Evolutionary conservation across 2,888 invertebrate species (phyloP).

Genomic region (Heliconius ethilla): DNA sequence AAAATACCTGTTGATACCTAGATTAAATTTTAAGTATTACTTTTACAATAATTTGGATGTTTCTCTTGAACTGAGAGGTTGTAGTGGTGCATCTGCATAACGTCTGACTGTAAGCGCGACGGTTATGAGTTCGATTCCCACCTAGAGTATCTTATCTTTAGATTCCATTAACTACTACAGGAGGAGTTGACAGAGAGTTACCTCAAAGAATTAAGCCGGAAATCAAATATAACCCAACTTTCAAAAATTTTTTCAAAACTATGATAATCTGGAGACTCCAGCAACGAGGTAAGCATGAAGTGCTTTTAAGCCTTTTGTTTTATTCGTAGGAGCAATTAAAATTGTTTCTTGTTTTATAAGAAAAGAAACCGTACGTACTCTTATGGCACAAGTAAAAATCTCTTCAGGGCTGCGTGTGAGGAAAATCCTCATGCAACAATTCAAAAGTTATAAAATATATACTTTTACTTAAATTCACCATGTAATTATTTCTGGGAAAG

Average conservation of each 20-base stretch:
- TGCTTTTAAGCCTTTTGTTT: slow-evolving; percentile 25
- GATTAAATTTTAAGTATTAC: background rate
- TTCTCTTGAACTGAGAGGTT: background rate
- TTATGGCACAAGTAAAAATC: background rate
- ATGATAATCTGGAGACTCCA: slow-evolving; percentile 12
- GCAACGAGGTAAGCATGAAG: slow-evolving; percentile 16
- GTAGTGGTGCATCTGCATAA: too few species aligned
- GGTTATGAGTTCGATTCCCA: too few species aligned
- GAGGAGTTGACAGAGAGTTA: too few species aligned
- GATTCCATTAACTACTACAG: too few species aligned
- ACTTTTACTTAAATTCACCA: background rate
- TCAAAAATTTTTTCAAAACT: background rate
- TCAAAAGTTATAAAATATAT: background rate
- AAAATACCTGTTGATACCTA: background rate
- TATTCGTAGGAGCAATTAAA: slow-evolving; percentile 29
- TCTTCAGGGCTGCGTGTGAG: slow-evolving; percentile 11
- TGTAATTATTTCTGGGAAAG: too few species aligned
- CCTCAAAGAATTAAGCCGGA: background rate
- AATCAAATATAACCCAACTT: background rate
- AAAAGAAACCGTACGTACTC: slow-evolving; percentile 23
- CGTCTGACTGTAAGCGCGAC: too few species aligned
- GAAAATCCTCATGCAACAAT: background rate
- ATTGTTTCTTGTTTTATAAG: slow-evolving; percentile 17
- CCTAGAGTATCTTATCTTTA: too few species aligned
- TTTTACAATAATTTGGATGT: background rate